phyloP scores from a whole-genome alignment of 2,888 invertebrate species.

The Nomada flava region DNA sequence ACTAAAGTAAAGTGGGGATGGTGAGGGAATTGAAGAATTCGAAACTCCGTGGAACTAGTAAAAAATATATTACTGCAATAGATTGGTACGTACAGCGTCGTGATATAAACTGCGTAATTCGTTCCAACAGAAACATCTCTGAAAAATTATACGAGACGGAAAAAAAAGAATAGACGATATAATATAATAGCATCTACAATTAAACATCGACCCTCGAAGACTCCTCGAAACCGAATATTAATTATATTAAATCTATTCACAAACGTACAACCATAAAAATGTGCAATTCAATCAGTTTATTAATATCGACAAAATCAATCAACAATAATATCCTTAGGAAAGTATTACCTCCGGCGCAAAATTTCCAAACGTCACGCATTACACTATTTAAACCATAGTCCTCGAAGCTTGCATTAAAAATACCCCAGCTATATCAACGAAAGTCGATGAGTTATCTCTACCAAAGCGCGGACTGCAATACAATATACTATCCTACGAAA shows the following conservation, averaged over 20 bases:
- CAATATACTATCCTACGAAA: too few relatives aligned
- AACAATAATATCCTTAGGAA: too few relatives aligned
- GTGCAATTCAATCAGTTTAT: background rate
- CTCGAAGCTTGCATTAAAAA: background rate
- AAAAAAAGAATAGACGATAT: background rate
- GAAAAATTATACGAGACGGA: background rate
- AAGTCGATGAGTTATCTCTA: too few relatives aligned
- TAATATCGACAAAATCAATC: conserved; percentile 1
- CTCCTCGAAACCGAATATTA: background rate
- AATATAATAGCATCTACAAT: background rate
- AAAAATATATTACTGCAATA: conserved; percentile 25
- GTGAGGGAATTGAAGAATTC: background rate
- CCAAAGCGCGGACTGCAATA: too few relatives aligned
- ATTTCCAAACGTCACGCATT: too few relatives aligned
- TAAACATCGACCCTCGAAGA: background rate
- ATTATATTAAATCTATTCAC: conserved; percentile 21
- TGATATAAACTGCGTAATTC: conserved; percentile 3
- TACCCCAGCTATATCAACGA: too few relatives aligned
- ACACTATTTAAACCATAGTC: background rate
- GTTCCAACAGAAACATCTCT: conserved; percentile 1
- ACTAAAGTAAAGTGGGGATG: background rate
- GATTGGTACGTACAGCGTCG: background rate
- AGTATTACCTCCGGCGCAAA: too few relatives aligned
- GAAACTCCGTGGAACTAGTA: background rate
- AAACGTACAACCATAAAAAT: background rate